Percentiles rank a stretch among this genome's conserved stretches.
These are phyloP conservation scores for Leiothrix lutea DNA, from an alignment of 2,113 vertebrate species.

Conservation along the genomic window DNA sequence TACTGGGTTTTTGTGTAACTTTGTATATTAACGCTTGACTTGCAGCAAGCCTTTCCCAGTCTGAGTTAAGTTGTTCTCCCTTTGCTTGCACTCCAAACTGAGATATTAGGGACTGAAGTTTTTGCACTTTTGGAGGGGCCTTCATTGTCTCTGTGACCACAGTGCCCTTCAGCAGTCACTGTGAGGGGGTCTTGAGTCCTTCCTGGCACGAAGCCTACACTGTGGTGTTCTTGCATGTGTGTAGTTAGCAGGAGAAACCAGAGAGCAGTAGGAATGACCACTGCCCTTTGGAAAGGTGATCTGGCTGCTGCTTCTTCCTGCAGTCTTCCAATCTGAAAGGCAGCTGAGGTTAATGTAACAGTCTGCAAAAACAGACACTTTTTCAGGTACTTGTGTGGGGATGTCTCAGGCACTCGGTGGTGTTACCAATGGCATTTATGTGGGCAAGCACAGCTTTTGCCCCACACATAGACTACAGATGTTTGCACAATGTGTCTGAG, in stretches of 20 bases:
- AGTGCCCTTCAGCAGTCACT: neutral
- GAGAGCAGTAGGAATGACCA: neutral
- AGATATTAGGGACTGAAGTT: neutral
- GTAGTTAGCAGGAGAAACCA: neutral
- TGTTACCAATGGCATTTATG: neutral
- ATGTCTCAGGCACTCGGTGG: neutral
- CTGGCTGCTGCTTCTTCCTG: neutral
- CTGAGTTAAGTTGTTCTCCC: neutral
- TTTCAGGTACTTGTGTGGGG: neutral
- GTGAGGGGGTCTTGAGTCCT: neutral
- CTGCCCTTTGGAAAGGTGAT: neutral
- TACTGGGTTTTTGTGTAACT: neutral
- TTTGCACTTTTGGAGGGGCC: neutral
- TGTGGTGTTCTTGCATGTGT: fast-evolving
- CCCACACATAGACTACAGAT: neutral
- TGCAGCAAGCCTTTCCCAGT: neutral
- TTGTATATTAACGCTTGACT: neutral
- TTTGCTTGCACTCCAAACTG: neutral
- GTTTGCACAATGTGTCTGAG: neutral
- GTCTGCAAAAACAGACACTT: neutral
- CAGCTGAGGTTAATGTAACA: neutral
- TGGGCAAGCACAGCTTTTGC: neutral
- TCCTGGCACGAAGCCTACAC: fast-evolving
- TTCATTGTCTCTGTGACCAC: neutral
- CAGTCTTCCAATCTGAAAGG: neutral